Base-by-base conservation (phyloP, 2,113 vertebrate species). In the Strix aluco region DNA sequence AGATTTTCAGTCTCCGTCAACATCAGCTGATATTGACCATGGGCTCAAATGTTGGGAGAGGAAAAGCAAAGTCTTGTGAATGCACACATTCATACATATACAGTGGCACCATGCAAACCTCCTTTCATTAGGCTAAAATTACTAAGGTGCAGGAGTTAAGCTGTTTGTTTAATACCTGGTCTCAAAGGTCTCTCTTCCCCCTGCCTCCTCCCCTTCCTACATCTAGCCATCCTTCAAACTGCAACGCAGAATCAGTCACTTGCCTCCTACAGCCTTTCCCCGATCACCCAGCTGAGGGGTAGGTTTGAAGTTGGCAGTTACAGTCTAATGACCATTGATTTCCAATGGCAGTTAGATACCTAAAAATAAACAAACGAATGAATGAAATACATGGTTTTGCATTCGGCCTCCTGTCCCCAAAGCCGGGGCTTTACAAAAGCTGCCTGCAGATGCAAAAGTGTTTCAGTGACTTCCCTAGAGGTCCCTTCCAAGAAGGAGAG, bases 31-130 rank as follows among this genome's bases (percentile, higher is more conserved):
- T 11, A 30, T 11, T 5, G 1, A 16, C 40, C 9, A 5, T 2
- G 19, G 51, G 30, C n/a, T 75, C 22, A 52, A 36, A 75, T 13
- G 16, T 4, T 55, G 57, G 30, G 29, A 49, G 32, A 92, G 26
- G 55, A 32, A 49, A 78, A 63, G 47, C 70, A 63, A 70, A 61
- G 65, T n/a, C 6, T 5, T 1, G 4, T 14, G 59, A 44, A 42
- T 9, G 15, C 9, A 10, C 12, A 9, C 11, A 7, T 20, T 46
- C 25, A 7, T 21, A 2, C 4, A 26, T 9, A 13, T 17, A 0
- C 20, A 32, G 10, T 25, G 3, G 32, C 46, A 42, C 2, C 54
- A 16, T 4, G 27, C 47, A n/a, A 71, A 23, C 20, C 15, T 57
- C 32, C 10, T 34, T 44, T 61, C 2, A 0, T 34, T 29, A 14